These are phyloP conservation scores for Drosophila kikkawai DNA, from an alignment of 1,140 invertebrate species.

Conservation along the genomic window DNA sequence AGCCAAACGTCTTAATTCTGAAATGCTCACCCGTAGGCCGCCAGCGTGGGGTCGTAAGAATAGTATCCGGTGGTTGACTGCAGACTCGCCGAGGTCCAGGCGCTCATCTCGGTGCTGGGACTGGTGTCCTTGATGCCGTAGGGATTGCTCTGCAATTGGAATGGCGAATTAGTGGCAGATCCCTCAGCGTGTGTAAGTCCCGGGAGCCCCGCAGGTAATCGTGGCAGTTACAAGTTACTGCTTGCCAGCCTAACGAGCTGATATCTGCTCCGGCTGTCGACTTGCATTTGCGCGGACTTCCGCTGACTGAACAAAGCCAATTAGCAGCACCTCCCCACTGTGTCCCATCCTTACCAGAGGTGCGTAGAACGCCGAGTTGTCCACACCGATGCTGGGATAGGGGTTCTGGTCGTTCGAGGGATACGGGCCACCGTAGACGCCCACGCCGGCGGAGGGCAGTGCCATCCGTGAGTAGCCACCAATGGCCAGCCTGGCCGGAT, in stretches of 20 bases:
- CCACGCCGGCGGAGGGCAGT: conserved; percentile 87
- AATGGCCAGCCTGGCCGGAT: conserved; percentile 91
- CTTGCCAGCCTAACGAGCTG: conserved; percentile 28
- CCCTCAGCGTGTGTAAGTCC: conserved; percentile 47
- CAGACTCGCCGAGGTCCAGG: conserved; percentile 94
- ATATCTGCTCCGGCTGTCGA: conserved; percentile 56
- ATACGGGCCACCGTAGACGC: conserved; percentile 91
- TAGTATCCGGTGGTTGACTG: conserved; percentile 96
- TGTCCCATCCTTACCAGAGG: conserved; percentile 92
- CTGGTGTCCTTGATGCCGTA: conserved; percentile 94
- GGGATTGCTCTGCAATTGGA: conserved; percentile 92
- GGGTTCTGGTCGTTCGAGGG: conserved; percentile 96
- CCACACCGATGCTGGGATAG: conserved; percentile 95
- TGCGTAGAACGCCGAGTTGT: conserved; percentile 97
- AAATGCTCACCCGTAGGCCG: conserved; percentile 94
- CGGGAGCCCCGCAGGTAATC: conserved; percentile 40
- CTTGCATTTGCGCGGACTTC: conserved; percentile 56
- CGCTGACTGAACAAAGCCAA: conserved; percentile 59
- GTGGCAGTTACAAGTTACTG: conserved; percentile 34
- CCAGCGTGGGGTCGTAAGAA: conserved; percentile 95
- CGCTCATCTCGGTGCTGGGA: conserved; percentile 93
- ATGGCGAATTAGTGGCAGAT: conserved; percentile 3
- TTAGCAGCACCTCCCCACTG: conserved; percentile 20
- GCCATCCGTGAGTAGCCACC: conserved; percentile 89
- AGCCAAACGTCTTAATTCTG: conserved; percentile 26